A percentile compares a stretch with the other conserved stretches of the same genome.
phyloP scores from a whole-genome alignment of 2,888 invertebrate genomes.

The Blastobasis lacticolella region DNA sequence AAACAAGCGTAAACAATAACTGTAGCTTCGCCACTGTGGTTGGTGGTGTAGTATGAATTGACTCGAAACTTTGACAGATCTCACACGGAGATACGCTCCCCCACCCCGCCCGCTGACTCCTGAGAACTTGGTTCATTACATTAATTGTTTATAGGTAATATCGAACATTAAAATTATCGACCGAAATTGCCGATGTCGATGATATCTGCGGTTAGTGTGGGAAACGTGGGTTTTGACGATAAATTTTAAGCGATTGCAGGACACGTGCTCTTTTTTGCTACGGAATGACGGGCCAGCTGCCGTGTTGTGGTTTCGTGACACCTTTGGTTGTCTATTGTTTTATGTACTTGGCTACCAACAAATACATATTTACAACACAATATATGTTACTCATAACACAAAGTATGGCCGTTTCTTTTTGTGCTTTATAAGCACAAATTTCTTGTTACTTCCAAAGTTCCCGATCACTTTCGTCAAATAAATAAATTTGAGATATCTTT shows the following conservation, averaged over 20 bases:
- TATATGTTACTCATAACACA: too few relatives aligned
- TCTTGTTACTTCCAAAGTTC: too few relatives aligned
- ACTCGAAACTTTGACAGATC: conserved; percentile 51
- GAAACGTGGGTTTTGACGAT: conserved; percentile 35
- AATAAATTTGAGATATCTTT: too few relatives aligned
- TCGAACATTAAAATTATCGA: conserved; percentile 40
- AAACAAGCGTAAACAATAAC: conserved; percentile 37
- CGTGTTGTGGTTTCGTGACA: conserved; percentile 9
- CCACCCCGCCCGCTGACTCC: conserved; percentile 53
- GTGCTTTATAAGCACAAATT: too few relatives aligned
- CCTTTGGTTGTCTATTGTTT: neutral
- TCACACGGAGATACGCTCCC: conserved; percentile 61
- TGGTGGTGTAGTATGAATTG: conserved; percentile 24
- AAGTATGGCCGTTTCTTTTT: too few relatives aligned
- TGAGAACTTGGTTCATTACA: conserved; percentile 64
- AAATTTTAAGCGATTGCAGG: conserved; percentile 18
- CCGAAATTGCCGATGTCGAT: conserved; percentile 49
- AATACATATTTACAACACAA: too few relatives aligned
- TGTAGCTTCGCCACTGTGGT: conserved; percentile 11
- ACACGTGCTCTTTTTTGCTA: conserved; percentile 26
- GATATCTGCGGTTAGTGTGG: conserved; percentile 59
- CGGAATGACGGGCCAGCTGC: neutral
- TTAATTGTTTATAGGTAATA: conserved; percentile 3
- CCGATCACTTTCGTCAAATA: too few relatives aligned
- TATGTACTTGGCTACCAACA: neutral